Conservation (phyloP, 2,888 invertebrate species). For the Corythucha ciliata region DNA sequence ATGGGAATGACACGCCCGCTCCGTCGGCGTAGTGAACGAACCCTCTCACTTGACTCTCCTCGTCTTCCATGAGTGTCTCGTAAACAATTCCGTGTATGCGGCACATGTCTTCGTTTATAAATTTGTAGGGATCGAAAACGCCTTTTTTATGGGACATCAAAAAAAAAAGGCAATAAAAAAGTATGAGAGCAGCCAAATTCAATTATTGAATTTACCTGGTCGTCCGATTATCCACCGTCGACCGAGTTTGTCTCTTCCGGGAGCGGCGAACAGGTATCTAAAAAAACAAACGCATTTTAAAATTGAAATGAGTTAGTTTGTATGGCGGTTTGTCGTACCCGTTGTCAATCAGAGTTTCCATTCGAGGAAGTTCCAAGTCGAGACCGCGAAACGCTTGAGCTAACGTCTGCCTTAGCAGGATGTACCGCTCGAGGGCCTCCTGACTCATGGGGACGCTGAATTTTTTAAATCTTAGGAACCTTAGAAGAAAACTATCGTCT, state of each 20-base stretch:
- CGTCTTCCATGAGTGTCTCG: constrained; percentile 75
- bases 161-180: background rate
- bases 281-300: constrained; percentile 27
- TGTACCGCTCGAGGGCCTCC: constrained; percentile 75
- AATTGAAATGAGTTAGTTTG: background rate
- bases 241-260: constrained; percentile 63
- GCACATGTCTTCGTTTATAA: constrained; percentile 74
- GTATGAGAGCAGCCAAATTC: too few relatives aligned
- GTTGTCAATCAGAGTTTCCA: constrained; percentile 68
- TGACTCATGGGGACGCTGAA: constrained; percentile 71
- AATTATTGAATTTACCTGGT: constrained; percentile 46
- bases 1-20: constrained; percentile 40
- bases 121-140: constrained; percentile 65
- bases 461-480: constrained; percentile 67
- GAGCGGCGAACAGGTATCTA: constrained; percentile 44
- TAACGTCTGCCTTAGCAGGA: constrained; percentile 73
- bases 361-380: constrained; percentile 57
- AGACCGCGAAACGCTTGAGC: constrained; percentile 29
- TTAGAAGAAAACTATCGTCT: constrained; percentile 67
- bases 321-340: constrained; percentile 52
- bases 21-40: constrained; percentile 42
- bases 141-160: constrained; percentile 41
- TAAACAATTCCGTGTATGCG: constrained; percentile 76
- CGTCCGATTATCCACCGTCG: constrained; percentile 47
- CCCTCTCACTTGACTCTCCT: constrained; percentile 70